Conservation (phyloP, 2,888 invertebrate species). For the Leptura quadrifasciata region DNA sequence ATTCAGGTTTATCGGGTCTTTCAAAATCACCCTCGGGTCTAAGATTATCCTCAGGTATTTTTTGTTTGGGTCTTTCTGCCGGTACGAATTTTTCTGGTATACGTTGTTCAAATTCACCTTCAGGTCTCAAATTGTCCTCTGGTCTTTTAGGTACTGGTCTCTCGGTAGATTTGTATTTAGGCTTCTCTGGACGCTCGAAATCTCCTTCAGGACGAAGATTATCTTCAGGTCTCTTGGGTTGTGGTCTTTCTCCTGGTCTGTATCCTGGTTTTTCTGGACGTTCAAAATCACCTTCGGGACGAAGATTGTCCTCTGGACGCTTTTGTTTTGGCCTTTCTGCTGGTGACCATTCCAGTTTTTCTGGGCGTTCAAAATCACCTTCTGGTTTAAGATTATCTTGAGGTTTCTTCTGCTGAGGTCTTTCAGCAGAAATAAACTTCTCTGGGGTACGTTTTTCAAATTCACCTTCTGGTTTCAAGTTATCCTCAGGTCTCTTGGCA, state of each 20-base stretch:
- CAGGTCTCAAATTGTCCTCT: slow-evolving; percentile 75
- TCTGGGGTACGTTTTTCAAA: slow-evolving; percentile 68
- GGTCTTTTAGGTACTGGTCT: slow-evolving; percentile 73
- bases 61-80: slow-evolving; percentile 72
- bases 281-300: slow-evolving; percentile 65
- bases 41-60: slow-evolving; percentile 75
- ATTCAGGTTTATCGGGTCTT: slow-evolving; percentile 59
- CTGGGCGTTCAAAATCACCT: slow-evolving; percentile 75
- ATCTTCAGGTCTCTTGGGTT: slow-evolving; percentile 71
- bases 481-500: slow-evolving; percentile 69
- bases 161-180: slow-evolving; percentile 72
- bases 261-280: slow-evolving; percentile 69
- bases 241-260: slow-evolving; percentile 71
- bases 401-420: slow-evolving; percentile 72
- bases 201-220: slow-evolving; percentile 76
- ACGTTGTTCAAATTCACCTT: slow-evolving; percentile 73
- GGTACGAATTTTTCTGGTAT: slow-evolving; percentile 68
- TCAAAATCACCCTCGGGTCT: slow-evolving; percentile 73
- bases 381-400: slow-evolving; percentile 68
- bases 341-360: slow-evolving; percentile 70
- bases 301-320: neutral
- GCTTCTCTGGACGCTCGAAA: slow-evolving; percentile 72
- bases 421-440: slow-evolving; percentile 68
- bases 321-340: slow-evolving; percentile 64
- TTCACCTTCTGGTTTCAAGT: slow-evolving; percentile 70